Base-by-base conservation (phyloP, 2,888 invertebrate species). In the Zeuzera pyrina region DNA sequence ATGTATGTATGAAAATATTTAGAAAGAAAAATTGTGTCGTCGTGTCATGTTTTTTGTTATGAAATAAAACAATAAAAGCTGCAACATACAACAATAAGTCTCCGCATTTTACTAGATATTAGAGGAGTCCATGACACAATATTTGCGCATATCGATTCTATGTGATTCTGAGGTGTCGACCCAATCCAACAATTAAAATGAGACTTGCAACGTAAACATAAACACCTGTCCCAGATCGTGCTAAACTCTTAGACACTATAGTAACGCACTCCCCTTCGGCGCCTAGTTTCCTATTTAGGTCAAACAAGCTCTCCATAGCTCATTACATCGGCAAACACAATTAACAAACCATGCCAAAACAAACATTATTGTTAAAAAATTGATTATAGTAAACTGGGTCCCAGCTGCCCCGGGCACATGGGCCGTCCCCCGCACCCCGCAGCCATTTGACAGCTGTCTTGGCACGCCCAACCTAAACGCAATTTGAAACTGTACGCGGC, bases 381-480 rank as follows among this genome's bases (percentile, higher is more conserved):
- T 64, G 54, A 61, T 62, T 54, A 52, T 49, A 34, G 44, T 38
- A 47, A 52, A 50, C 48, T 45, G 42, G 34, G 38, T 38, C 41
- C 45, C 45, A 19, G 29, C 30, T 15, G 16, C 44, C 59, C 59
- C 59, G 61, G 73, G 72, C 71, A 73, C 72, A 71, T 72, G 70
- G 56, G 19, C 29, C 22, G n/a, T 53, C 48, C 49, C 39, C 54
- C 57, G 47, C 61, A 49, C 63, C 40, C 46, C 47, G 43, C 52
- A 41, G 60, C 12, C 22, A 12, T 34, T 32, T 44, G 66, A 68
- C 68, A 67, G 56, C 58, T 60, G 57, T 32, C 39, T 26, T 45
- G 65, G 60, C 74, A 76, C 77, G 73, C 77, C 76, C 76, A 53
- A 50, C 34, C 31, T 33, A 31, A 32, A n/a, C n/a, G n/a, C n/a